Conservation (phyloP, 2,888 invertebrate genomes). For the Agapostemon virescens region DNA sequence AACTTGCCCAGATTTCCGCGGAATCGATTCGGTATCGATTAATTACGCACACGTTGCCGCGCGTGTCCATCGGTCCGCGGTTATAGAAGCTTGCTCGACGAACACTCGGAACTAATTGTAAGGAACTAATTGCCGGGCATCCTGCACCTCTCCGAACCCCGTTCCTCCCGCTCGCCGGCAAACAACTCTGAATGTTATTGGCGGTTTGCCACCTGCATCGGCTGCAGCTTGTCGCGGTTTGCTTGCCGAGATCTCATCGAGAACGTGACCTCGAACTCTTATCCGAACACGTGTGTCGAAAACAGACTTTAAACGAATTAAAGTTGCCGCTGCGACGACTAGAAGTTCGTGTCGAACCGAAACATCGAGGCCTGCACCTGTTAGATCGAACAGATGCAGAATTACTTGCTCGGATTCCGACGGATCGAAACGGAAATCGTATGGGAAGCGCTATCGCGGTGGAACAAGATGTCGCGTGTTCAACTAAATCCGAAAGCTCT, state of each 20-base stretch:
- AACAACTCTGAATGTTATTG: slow-evolving; percentile 58
- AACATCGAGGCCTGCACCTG: slow-evolving; percentile 8
- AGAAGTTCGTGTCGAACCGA: slow-evolving; percentile 1
- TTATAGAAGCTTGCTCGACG: slow-evolving; percentile 15
- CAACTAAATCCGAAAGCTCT: not conserved
- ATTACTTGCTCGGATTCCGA: not conserved
- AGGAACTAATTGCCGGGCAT: slow-evolving; percentile 64
- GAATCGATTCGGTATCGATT: not conserved
- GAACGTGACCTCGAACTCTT: slow-evolving; percentile 42
- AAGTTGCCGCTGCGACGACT: slow-evolving; percentile 14
- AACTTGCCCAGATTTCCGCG: not conserved
- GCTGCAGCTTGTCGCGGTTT: slow-evolving; percentile 58
- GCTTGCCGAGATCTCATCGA: slow-evolving; percentile 38
- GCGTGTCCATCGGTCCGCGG: not conserved
- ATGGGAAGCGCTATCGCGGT: not conserved
- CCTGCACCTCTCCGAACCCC: slow-evolving; percentile 21
- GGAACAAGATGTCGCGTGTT: not conserved
- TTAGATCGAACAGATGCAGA: not conserved
- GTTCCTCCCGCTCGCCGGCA: slow-evolving; percentile 14
- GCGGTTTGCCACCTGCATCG: slow-evolving; percentile 60
- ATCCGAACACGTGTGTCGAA: slow-evolving; percentile 25
- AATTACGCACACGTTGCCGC: slow-evolving; percentile 31
- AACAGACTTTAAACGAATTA: slow-evolving; percentile 35
- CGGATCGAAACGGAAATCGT: not conserved
- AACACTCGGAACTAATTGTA: slow-evolving; percentile 55